Base-by-base conservation (phyloP, 1,140 invertebrate genomes). In the Drosophila lini region DNA sequence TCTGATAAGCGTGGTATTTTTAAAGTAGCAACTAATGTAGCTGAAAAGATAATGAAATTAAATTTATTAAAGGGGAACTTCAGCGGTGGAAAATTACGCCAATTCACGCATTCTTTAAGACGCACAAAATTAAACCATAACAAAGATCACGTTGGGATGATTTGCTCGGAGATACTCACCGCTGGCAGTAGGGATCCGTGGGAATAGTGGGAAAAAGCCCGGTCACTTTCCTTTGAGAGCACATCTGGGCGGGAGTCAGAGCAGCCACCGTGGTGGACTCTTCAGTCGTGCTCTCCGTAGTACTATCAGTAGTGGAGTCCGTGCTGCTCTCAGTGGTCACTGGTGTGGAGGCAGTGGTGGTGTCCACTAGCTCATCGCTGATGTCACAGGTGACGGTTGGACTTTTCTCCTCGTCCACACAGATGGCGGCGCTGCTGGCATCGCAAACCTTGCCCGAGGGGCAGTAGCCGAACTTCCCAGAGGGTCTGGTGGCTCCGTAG, bases 11-110 rank as follows among this genome's bases (percentile, higher is more conserved):
- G 65, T 55, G 3, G 45, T 60, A 3, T 57, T 68, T 0, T 36
- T 60, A 38, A 71, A 79, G 47, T 81, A 78, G 65, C 90, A 91
- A 63, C 77, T 78, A 11, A 91, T 58, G 45, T 91, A 91, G 34
- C 90, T 91, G 63, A 31, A 84, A 91, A 80, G 47, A 71, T 60
- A 77, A 47, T 36, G 0, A 28, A 41, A 48, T 50, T 40, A 6
- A 34, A 36, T 15, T 55, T 55, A 55, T 55, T 15, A 38, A 55
- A 53, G 36, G 31, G 10, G 16, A 9, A 34, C 32, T 52, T 52
- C 11, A 3, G 9, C 41, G n/a, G 3, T 42, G 65, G 36, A 71
- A 50, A 59, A 38, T 16, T 34, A 53, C 50, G 50, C 13, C 1
- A 0, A 52, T 34, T 28, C 32, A 28, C 3, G 25, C 34, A 45